Evolutionary conservation across 2,888 invertebrate species (phyloP).

Genomic region (Hirtodrosophila duncani): DNA sequence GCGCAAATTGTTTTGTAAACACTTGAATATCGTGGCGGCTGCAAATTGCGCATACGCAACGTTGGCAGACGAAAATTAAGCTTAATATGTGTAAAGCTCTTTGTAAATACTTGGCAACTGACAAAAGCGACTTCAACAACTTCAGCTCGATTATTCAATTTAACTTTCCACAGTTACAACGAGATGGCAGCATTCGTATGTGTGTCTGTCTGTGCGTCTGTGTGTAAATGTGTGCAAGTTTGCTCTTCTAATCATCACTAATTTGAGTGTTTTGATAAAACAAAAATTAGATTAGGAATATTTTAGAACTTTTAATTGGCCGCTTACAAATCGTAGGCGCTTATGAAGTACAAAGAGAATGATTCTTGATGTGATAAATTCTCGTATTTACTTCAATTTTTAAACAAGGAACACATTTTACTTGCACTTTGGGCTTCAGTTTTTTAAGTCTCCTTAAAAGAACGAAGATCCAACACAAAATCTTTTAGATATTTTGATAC

Average conservation of each 20-base stretch:
- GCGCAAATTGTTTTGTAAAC: slow-evolving; percentile 56
- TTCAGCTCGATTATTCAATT: slow-evolving; percentile 58
- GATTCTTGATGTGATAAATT: too few relatives aligned
- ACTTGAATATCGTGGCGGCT: slow-evolving; percentile 19
- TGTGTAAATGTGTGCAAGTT: slow-evolving; percentile 29
- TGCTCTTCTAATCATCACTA: slow-evolving; percentile 16
- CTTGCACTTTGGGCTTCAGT: too few relatives aligned
- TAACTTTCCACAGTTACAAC: slow-evolving; percentile 26
- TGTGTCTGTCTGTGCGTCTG: slow-evolving; percentile 12
- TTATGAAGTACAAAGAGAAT: too few relatives aligned
- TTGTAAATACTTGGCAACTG: slow-evolving; percentile 59
- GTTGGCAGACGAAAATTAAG: slow-evolving; percentile 47
- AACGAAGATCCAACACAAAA: too few relatives aligned
- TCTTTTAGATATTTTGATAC: too few relatives aligned
- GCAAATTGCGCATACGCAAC: slow-evolving; percentile 59
- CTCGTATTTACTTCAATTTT: too few relatives aligned
- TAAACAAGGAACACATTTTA: too few relatives aligned
- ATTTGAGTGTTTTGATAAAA: slow-evolving; percentile 25
- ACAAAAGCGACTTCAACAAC: slow-evolving; percentile 46
- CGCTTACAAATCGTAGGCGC: neutral
- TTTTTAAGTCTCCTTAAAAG: too few relatives aligned
- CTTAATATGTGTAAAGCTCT: slow-evolving; percentile 52
- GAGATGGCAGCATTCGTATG: slow-evolving; percentile 17
- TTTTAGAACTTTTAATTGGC: neutral
- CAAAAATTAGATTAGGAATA: too few relatives aligned